Percentiles rank a stretch among this genome's conserved stretches.
phyloP scores from a whole-genome alignment of 1,140 invertebrate species.

The Atopsyche davidsoni region DNA sequence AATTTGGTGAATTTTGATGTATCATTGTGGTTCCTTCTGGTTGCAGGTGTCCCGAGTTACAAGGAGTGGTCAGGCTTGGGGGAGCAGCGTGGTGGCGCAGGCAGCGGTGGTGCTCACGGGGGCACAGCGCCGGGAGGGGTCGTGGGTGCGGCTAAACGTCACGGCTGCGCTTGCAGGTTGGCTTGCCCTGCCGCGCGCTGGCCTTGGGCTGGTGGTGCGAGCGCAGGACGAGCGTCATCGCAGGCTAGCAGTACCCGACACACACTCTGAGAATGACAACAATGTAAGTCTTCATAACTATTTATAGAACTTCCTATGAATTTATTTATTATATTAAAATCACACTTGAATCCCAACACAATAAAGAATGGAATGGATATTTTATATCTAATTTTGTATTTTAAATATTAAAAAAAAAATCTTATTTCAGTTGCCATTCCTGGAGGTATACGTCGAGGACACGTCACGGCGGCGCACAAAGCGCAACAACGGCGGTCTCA shows the following conservation, averaged over 20 bases:
- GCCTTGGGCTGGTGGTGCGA: slow-evolving; percentile 68
- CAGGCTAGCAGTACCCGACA: neutral
- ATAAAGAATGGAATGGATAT: neutral
- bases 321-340: slow-evolving; percentile 1
- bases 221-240: slow-evolving; percentile 45
- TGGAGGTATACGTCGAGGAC: slow-evolving; percentile 68
- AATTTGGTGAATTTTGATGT: too few species aligned
- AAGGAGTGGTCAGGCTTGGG: too few species aligned
- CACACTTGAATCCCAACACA: too few species aligned
- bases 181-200: slow-evolving; percentile 64
- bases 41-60: slow-evolving; percentile 44
- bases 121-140: slow-evolving; percentile 43
- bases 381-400: neutral
- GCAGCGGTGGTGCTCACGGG: slow-evolving; percentile 1
- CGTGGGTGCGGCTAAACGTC: slow-evolving; percentile 69
- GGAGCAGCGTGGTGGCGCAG: neutral
- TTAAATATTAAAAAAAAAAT: too few species aligned
- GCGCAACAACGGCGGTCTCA: slow-evolving; percentile 69
- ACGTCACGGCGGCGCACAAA: slow-evolving; percentile 57
- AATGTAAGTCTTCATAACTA: neutral
- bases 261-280: neutral
- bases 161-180: slow-evolving; percentile 70
- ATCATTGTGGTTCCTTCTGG: too few species aligned
- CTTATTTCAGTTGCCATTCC: slow-evolving; percentile 69
- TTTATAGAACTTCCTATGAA: too few species aligned